These are phyloP conservation scores for Dromas ardeola DNA, from an alignment of 2,113 vertebrate genomes.

Conservation along the genomic window DNA sequence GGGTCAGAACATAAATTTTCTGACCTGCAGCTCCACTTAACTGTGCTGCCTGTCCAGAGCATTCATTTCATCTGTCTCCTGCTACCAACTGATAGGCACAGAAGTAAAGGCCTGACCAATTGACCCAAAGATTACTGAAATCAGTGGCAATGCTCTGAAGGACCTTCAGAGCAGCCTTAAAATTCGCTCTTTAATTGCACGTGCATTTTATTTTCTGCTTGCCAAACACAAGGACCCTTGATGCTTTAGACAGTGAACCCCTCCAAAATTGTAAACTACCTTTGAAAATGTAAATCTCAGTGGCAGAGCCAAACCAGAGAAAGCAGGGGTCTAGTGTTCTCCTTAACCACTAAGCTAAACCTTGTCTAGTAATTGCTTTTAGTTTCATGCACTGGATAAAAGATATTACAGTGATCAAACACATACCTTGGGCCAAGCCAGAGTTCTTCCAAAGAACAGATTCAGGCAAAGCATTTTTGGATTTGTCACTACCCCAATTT, in stretches of 20 bases:
- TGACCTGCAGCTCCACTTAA: constrained; percentile 14
- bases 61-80: background rate
- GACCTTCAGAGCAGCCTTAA: background rate
- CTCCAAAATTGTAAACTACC: background rate
- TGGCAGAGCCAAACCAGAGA: background rate
- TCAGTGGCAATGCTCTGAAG: background rate
- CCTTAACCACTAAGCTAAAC: background rate
- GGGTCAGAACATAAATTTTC: constrained; percentile 6
- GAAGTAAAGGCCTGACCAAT: background rate
- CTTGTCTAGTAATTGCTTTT: background rate
- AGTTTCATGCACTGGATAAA: background rate
- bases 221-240: background rate
- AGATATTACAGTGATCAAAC: background rate
- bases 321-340: background rate
- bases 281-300: background rate
- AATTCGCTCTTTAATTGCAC: background rate
- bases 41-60: background rate
- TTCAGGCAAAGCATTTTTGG: background rate
- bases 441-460: background rate
- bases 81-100: background rate
- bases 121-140: constrained; percentile 1
- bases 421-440: background rate
- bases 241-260: background rate
- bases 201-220: background rate
- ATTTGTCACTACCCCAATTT: background rate